phyloP scores from a whole-genome alignment of 2,888 invertebrate species.

The Mesochorus sp. region DNA sequence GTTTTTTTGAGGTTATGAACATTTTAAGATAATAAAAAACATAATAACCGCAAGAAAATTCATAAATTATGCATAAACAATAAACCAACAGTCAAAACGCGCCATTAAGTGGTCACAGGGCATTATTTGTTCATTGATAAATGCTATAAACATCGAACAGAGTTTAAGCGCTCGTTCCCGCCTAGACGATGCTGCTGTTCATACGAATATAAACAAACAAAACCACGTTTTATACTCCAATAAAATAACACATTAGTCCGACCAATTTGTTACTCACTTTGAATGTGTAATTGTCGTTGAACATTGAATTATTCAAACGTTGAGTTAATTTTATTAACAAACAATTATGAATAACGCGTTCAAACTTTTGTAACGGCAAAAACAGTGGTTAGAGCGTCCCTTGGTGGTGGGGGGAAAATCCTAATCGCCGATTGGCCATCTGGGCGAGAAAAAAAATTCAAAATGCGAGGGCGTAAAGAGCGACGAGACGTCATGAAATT shows the following conservation, averaged over 20 bases:
- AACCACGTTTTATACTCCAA: not conserved
- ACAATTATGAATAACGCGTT: conserved; percentile 20
- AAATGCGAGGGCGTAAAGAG: too few species aligned
- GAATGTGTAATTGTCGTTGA: not conserved
- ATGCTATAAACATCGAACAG: not conserved
- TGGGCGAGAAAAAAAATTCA: too few species aligned
- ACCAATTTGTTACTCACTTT: conserved; percentile 4
- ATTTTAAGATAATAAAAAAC: not conserved
- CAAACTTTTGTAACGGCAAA: conserved; percentile 34
- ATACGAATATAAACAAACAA: not conserved
- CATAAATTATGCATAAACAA: not conserved
- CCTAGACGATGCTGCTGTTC: not conserved
- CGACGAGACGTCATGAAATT: too few species aligned
- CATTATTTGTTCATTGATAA: conserved; percentile 1
- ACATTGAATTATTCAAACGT: not conserved
- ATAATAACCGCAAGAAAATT: not conserved
- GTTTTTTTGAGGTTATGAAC: not conserved
- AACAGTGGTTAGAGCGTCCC: conserved; percentile 13
- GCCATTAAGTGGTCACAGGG: not conserved
- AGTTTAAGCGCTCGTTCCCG: conserved; percentile 7
- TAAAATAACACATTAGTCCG: not conserved
- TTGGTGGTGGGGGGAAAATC: not conserved
- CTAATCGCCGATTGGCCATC: too few species aligned
- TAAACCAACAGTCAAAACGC: not conserved
- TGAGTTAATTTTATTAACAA: not conserved